phyloP scores from a whole-genome alignment of 2,888 invertebrate species.

The Argyra leucocephala region DNA sequence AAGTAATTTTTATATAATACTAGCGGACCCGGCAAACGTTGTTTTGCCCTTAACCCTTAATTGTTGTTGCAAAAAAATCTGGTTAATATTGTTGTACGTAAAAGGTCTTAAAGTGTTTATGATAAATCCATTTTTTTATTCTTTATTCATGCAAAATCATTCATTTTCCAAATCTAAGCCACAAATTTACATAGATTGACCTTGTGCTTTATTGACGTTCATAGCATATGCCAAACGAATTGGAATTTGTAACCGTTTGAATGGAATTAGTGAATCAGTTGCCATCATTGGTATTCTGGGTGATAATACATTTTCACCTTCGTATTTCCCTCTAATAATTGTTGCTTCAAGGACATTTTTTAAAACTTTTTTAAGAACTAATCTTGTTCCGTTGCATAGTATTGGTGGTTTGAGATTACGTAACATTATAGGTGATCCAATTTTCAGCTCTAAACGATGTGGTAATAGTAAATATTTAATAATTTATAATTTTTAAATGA shows the following conservation, averaged over 20 bases:
- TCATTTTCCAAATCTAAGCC: constrained; percentile 29
- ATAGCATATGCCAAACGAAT: constrained; percentile 30
- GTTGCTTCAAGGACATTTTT: constrained; percentile 17
- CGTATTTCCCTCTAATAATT: constrained; percentile 15
- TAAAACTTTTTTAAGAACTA: constrained; percentile 14
- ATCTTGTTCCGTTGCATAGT: constrained; percentile 20
- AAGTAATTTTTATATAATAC: no score
- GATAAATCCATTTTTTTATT: no score
- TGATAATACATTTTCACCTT: constrained; percentile 24
- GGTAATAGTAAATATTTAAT: no score
- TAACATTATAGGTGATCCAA: constrained; percentile 18
- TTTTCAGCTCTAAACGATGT: not conserved
- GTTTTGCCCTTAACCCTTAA: no score
- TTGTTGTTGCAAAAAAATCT: no score
- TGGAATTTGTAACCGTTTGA: constrained; percentile 33
- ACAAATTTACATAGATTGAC: constrained; percentile 28
- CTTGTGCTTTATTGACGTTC: constrained; percentile 34
- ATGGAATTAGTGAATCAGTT: constrained; percentile 29
- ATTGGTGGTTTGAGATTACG: constrained; percentile 18
- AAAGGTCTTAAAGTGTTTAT: no score
- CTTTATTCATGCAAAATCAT: no score
- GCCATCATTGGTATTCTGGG: constrained; percentile 34
- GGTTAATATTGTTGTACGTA: no score
- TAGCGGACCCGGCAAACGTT: no score
- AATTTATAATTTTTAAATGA: no score